Evolutionary conservation across 2,797 vertebrate species (phyloP).

Genomic region (Spondyliosoma cantharus): DNA sequence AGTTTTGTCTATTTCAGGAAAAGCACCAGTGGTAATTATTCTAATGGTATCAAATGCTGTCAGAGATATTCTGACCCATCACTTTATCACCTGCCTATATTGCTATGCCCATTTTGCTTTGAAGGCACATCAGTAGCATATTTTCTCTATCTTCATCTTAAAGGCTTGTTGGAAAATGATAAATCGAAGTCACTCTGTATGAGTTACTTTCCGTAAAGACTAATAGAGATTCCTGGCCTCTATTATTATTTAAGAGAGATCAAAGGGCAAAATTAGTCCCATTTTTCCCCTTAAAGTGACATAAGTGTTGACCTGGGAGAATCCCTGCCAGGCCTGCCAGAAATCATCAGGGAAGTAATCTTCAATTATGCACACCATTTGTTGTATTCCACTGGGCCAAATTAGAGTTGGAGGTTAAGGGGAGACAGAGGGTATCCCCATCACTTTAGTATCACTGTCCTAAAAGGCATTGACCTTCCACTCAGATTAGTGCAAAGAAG

Average conservation of each 20-base stretch:
- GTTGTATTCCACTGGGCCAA: slow-evolving; percentile 87
- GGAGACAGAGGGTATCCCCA: slow-evolving; percentile 88
- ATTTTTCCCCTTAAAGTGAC: slow-evolving; percentile 77
- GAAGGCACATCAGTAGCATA: slow-evolving; percentile 15
- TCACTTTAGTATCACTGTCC: slow-evolving; percentile 95
- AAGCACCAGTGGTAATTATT: background rate
- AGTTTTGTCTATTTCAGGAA: background rate
- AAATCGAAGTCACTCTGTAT: slow-evolving; percentile 41
- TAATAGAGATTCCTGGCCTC: slow-evolving; percentile 74
- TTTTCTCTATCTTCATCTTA: background rate
- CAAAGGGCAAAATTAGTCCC: slow-evolving; percentile 76
- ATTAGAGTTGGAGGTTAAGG: slow-evolving; percentile 90
- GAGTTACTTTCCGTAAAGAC: slow-evolving; percentile 68
- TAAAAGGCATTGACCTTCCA: slow-evolving; percentile 93
- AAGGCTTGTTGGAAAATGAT: slow-evolving; percentile 35
- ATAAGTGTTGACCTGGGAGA: slow-evolving; percentile 79
- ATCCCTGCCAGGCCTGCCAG: slow-evolving; percentile 71
- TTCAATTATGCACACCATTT: slow-evolving; percentile 93
- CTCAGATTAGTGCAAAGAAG: slow-evolving; percentile 91
- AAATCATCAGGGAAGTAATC: slow-evolving; percentile 86
- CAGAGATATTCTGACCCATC: background rate
- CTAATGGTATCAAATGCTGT: slow-evolving; percentile 8
- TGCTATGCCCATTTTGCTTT: background rate
- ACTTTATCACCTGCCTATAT: slow-evolving; percentile 2
- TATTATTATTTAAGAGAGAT: slow-evolving; percentile 81